Percentiles rank a stretch among this genome's conserved stretches.
Conservation (phyloP, 2,888 invertebrate species). For the Netelia virgata region DNA sequence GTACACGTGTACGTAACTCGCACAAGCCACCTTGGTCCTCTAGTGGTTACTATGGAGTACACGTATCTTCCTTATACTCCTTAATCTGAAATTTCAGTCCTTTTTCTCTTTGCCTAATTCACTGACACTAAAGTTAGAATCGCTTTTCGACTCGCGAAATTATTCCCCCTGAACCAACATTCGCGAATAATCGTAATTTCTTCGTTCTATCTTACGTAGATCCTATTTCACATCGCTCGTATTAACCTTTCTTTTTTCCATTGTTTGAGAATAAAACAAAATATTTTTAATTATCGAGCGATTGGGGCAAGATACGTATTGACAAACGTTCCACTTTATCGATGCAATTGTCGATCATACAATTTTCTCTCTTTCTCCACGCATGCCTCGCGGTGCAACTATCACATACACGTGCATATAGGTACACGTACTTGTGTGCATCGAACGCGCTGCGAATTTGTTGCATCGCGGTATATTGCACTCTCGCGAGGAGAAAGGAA, state of each 20-base stretch:
- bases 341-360: too few species aligned
- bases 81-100: background rate
- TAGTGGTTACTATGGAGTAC: conserved; percentile 54
- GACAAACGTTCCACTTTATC: too few species aligned
- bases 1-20: conserved; percentile 10
- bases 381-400: background rate
- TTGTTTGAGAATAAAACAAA: conserved; percentile 1
- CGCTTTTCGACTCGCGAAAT: background rate
- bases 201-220: too few species aligned
- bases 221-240: too few species aligned
- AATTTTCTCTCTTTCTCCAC: too few species aligned
- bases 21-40: conserved; percentile 33
- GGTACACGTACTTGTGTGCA: too few species aligned
- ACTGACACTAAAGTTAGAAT: background rate
- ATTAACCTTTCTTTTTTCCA: background rate
- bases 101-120: conserved; percentile 23
- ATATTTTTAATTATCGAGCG: background rate
- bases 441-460: background rate
- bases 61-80: conserved; percentile 1
- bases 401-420: background rate
- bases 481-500: conserved; percentile 38
- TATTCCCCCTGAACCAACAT: background rate
- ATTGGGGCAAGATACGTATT: background rate
- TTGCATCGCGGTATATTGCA: background rate
- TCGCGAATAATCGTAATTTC: too few species aligned